Base-by-base conservation (phyloP, 2,113 vertebrate genomes). In the Spizaetus ornatus region DNA sequence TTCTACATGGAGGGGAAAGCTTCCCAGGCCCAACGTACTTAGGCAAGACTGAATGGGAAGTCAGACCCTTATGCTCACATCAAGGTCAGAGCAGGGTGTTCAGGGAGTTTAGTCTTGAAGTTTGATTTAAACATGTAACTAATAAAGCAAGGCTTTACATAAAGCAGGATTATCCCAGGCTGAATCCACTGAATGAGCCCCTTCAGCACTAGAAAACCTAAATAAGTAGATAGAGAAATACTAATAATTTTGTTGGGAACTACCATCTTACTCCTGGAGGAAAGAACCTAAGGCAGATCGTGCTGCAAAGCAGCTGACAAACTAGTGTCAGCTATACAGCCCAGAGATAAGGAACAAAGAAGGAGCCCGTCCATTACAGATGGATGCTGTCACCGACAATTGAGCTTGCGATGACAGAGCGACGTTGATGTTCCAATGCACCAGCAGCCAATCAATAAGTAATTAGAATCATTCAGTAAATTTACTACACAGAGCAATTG, bases 251-350 rank as follows among this genome's bases (percentile, higher is more conserved):
- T 47, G 29, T 2, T 43, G 59, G 69, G 71, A 86, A 42, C 34
- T 40, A 10, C 34, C 19, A 9, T 43, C 40, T n/a, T 42, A 4
- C 9, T 82, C 22, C 71, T 36, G 25, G 14, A 58, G 45, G 47
- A 69, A 52, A 36, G 31, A 62, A 29, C 26, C n/a, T 18, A 2
- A 3, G 27, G 55, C 0, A 56, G 61, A 20, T 18, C 0, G 1
- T 38, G 27, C 29, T 40, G 42, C 40, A 45, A 32, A 67, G 71
- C 70, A 13, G 31, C 42, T 1, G 2, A 4, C 8, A n/a, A 58
- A 59, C 21, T 7, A 13, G 11, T 3, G 78, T 17, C 47, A 80
- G 55, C 47, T 42, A 1, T 2, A 16, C 31, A 27, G 40, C 45
- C 56, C 34, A 9, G 61, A 66, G 56, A 25, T 2, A 43, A 47